Base-by-base conservation (phyloP, 2,888 invertebrate species). In the Andrena haemorrhoa region DNA sequence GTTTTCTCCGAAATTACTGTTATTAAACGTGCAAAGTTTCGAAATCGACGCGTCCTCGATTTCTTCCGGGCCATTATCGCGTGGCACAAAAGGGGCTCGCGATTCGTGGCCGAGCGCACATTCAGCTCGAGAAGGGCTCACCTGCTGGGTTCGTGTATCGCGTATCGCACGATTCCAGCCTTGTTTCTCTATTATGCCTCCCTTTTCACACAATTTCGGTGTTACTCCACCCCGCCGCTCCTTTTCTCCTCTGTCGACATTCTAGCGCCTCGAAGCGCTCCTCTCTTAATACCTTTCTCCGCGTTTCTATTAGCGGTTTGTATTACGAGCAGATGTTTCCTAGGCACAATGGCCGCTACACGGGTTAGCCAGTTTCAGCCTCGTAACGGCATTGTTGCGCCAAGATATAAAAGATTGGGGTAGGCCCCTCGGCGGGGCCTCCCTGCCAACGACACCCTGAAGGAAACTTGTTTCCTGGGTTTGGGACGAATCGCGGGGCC, bases 221-320 rank as follows among this genome's bases (percentile, higher is more conserved):
- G 83, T 83, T 75, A 82, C 72, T 68, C 83, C 69, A 33, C 75
- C 71, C 75, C 56, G 79, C 49, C 75, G 47, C 35, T 71, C 71
- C 69, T 63, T 56, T 56, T 29, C 20, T 73, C 69, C 58, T 56
- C 77, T 33, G 72, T 56, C 33, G 61, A 69, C 76, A 72, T 65
- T 72, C 66, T 63, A 69, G n/a, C 73, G 60, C 53, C 53, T 41
- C 16, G 29, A 31, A 31, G 69, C 72, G 75, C 76, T 78, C 75
- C 74, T 53, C 70, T 79, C 71, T 69, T 73, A 64, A 75, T 85
- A 82, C 75, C 75, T 76, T 83, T 84, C 83, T 84, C 81, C 85
- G 89, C 89, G 89, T 92, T 92, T 93, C 92, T 93, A 93, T 93
- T 93, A 92, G 93, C 91, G 91, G 93, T 93, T 93, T 93, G 90